Conservation (phyloP, 2,113 vertebrate genomes). For the Toxotes chatareus region DNA sequence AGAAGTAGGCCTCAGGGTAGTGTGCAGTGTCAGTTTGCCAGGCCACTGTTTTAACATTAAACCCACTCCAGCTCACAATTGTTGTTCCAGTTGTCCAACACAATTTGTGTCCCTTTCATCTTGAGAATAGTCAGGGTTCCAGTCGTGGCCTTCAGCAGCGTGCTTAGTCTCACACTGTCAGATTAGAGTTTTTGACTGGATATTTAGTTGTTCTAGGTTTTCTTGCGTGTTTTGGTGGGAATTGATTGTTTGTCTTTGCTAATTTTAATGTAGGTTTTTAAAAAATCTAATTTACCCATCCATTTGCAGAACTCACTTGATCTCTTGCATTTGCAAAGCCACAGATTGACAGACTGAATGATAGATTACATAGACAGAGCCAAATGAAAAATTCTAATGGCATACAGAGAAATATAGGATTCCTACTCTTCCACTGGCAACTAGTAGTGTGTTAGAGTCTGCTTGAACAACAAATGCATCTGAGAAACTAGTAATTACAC, state of each 20-base stretch:
- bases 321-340: not conserved
- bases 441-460: not conserved
- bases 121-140: constrained; percentile 46
- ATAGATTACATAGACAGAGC: not conserved
- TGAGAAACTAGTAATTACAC: constrained; percentile 1
- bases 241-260: not conserved
- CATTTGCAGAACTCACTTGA: not conserved
- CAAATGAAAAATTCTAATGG: no score
- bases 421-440: no score
- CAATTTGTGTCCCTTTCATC: constrained; percentile 79
- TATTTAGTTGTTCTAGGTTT: not conserved
- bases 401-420: no score
- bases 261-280: not conserved
- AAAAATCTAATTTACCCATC: no score
- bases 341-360: not conserved
- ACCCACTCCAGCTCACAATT: constrained; percentile 66
- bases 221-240: not conserved
- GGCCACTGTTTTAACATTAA: constrained; percentile 77
- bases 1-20: constrained; percentile 58
- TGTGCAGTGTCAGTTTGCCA: constrained; percentile 59
- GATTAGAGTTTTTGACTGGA: not conserved
- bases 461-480: not conserved
- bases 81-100: constrained; percentile 78
- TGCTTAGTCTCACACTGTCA: constrained; percentile 40
- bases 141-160: constrained; percentile 38